Evolutionary conservation across 2,888 invertebrate species (phyloP).

Genomic region (Luffia ferchaultella): DNA sequence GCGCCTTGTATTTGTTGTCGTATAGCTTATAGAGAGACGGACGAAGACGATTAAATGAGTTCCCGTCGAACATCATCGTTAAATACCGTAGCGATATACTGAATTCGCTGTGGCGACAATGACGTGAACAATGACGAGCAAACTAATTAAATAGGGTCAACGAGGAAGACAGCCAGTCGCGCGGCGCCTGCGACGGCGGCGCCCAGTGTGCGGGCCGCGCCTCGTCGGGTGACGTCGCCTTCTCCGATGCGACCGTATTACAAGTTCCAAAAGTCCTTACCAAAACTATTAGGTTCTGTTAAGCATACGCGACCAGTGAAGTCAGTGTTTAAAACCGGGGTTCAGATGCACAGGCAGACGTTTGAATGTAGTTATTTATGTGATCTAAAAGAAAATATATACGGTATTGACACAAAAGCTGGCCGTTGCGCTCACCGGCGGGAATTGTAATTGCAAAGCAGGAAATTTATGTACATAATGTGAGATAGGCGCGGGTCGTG

Average conservation of each 20-base stretch:
- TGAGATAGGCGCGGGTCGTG: not conserved
- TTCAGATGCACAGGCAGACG: too few relatives aligned
- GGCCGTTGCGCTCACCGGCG: slow-evolving; percentile 9
- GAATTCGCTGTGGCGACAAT: not conserved
- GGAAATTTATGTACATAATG: slow-evolving; percentile 2
- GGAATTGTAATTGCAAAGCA: slow-evolving; percentile 18
- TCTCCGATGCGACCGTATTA: not conserved
- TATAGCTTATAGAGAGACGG: not conserved
- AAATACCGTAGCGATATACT: not conserved
- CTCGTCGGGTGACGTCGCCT: slow-evolving; percentile 30
- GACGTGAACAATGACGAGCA: slow-evolving; percentile 39
- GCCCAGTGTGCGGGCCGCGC: slow-evolving; percentile 24
- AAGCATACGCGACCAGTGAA: too few relatives aligned
- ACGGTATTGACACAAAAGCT: slow-evolving; percentile 14
- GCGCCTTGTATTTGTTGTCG: not conserved
- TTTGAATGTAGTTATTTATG: not conserved
- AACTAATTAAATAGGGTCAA: slow-evolving; percentile 67
- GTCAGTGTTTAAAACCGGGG: too few relatives aligned
- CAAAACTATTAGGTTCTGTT: too few relatives aligned
- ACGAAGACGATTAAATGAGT: not conserved
- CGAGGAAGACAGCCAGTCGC: slow-evolving; percentile 34
- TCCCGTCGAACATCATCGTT: not conserved
- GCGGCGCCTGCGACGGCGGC: slow-evolving; percentile 13
- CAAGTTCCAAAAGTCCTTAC: not conserved
- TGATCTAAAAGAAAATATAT: slow-evolving; percentile 5